phyloP scores from a whole-genome alignment of 2,113 vertebrate genomes.

The human (Homo sapiens) region GRCh38 chr5:59400501-59401000 shows the following conservation, averaged over 20 bases:
- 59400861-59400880: not conserved
- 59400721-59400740: too few relatives aligned
- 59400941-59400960: not conserved
- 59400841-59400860: not conserved
- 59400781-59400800: constrained; percentile 1
- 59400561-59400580: too few relatives aligned
- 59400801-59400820: not conserved
- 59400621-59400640: too few relatives aligned
- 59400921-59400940: not conserved
- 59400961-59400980: not conserved
- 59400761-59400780: not conserved
- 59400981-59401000: not conserved
- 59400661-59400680: too few relatives aligned
- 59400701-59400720: too few relatives aligned
- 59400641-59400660: too few relatives aligned
- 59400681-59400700: too few relatives aligned
- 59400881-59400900: not conserved
- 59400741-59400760: not conserved
- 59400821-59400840: not conserved
- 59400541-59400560: too few relatives aligned
- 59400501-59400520: too few relatives aligned
- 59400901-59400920: not conserved
- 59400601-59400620: too few relatives aligned
- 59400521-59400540: too few relatives aligned
- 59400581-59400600: too few relatives aligned